Percentiles rank a stretch among this genome's conserved stretches.
Conservation (phyloP, 2,888 invertebrate genomes). For the Auanema sp. region DNA sequence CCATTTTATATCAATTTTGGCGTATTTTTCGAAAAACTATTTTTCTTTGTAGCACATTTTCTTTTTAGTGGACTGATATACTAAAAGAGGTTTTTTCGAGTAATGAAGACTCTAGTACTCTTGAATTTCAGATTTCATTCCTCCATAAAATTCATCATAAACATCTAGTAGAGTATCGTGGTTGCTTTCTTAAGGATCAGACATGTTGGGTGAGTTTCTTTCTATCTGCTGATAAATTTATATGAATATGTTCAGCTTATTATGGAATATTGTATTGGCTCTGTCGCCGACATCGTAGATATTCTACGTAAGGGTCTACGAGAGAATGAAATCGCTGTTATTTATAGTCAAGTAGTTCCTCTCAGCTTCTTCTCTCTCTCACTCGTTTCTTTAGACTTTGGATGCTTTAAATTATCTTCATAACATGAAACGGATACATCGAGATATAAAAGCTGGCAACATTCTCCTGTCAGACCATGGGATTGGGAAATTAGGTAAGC, state of each 20-base stretch:
- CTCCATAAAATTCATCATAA: slow-evolving; percentile 90
- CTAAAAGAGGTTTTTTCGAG: slow-evolving; percentile 86
- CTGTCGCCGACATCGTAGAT: slow-evolving; percentile 97
- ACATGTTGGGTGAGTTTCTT: slow-evolving; percentile 82
- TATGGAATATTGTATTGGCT: slow-evolving; percentile 99
- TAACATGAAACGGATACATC: slow-evolving; percentile 77
- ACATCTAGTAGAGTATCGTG: slow-evolving; percentile 97
- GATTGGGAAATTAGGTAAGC: slow-evolving; percentile 80
- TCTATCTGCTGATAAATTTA: no score
- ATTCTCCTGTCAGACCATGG: slow-evolving; percentile 95
- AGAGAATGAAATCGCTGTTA: slow-evolving; percentile 66
- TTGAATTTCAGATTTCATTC: slow-evolving; percentile 73
- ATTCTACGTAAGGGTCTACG: slow-evolving; percentile 61
- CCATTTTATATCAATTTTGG: slow-evolving; percentile 1
- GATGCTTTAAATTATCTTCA: slow-evolving; percentile 91
- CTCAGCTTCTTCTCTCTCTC: background rate
- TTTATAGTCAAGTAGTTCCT: slow-evolving; percentile 76
- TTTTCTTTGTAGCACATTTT: background rate
- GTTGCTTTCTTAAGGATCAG: slow-evolving; percentile 93
- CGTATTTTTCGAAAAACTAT: background rate
- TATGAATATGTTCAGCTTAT: slow-evolving; percentile 78
- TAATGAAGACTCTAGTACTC: no score
- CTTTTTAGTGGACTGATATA: slow-evolving; percentile 90
- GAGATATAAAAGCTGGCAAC: slow-evolving; percentile 98
- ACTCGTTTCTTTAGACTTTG: slow-evolving; percentile 66